Evolutionary conservation across 2,797 vertebrate species (phyloP).

Genomic region (Lophotriccus pileatus): DNA sequence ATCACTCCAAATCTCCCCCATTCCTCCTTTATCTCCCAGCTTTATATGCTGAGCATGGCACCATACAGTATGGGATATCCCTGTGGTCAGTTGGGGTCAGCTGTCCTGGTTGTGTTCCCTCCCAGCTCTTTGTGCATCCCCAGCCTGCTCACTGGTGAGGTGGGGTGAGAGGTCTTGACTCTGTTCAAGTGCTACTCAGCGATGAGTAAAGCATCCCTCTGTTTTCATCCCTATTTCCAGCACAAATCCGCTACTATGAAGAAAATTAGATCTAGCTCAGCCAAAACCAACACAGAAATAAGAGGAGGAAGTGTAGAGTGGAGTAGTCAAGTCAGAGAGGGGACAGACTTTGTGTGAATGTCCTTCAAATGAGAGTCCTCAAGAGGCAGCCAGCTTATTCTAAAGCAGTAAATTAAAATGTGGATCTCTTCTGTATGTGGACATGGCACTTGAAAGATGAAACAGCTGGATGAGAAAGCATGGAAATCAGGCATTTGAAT

Average conservation of each 20-base stretch:
- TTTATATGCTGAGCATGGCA: background rate
- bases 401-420: background rate
- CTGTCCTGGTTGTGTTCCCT: background rate
- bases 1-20: fast-evolving
- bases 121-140: background rate
- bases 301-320: background rate
- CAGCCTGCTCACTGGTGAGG: fast-evolving
- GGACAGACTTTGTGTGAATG: background rate
- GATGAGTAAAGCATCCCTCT: background rate
- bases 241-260: background rate
- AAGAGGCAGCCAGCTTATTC: background rate
- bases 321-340: background rate
- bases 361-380: background rate
- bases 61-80: fast-evolving
- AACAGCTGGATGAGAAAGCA: background rate
- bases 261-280: background rate
- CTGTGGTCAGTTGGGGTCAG: background rate
- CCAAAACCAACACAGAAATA: background rate
- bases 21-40: background rate
- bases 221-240: background rate
- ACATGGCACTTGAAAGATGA: fast-evolving
- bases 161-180: background rate
- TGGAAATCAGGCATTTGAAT: background rate
- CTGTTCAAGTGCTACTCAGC: background rate
- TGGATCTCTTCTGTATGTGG: background rate